Base-by-base conservation (phyloP, 2,113 vertebrate genomes). In the Silurus meridionalis region DNA sequence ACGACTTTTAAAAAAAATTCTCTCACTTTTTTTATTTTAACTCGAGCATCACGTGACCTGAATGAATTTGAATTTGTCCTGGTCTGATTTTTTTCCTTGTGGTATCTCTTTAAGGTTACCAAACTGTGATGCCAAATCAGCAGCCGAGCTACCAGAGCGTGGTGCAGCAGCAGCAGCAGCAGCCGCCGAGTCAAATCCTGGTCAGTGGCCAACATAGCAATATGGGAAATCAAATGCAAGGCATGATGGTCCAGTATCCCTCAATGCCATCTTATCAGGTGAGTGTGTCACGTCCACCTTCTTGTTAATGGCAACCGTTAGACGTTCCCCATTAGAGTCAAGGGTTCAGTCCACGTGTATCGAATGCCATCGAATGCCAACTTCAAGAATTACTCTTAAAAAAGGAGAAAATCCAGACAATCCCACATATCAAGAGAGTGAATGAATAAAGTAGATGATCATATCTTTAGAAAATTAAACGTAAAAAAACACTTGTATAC, bases 251-350 rank as follows among this genome's bases (percentile, higher is more conserved):
- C 90, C 96, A 96, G 85, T 97, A 96, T 89, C 93, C 96, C 91
- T 95, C 96, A 91, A 92, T 96, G 94, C 96, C 95, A 91, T 95
- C 97, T 19, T 97, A 97, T 86, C 96, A 97, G 96, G 97, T 97
- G 91, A 23, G 87, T 19, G 2, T 17, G 0, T 3, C 17, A 4
- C 19, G 25, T 23, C 58, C 8, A 6, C 25, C 17, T 37, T 37
- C 37, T 37, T 37, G 37, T 37, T 37, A 37, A 4, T 23, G 19
- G 66, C 9, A 28, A 57, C 10, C 19, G 6, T 63, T 19, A 19
- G 21, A 11, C 21, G 5, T 13, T 52, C 10, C 55, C 60, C 4
- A 1, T 55, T 55, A 15, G 37, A 37, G 37, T 37, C 37, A 37
- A 37, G 37, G 37, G 37, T 37, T 37, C 37, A 37, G 37, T 37